phyloP scores from a whole-genome alignment of 1,140 invertebrate genomes.

The Eriocheir sinensis region DNA sequence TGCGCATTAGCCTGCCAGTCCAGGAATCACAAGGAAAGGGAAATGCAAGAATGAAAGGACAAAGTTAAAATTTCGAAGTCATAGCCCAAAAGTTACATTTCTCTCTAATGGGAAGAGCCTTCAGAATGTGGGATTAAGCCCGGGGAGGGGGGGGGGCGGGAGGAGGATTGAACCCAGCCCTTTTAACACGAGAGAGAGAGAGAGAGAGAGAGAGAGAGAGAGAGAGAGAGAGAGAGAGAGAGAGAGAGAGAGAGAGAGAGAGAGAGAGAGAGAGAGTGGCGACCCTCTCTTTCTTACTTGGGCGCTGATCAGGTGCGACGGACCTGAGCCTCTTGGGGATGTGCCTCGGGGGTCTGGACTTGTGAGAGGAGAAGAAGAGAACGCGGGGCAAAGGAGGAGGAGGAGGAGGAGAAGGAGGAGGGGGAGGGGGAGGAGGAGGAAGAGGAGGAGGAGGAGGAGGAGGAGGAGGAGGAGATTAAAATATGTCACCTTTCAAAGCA shows the following conservation, averaged over 20 bases:
- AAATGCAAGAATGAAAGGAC: not conserved
- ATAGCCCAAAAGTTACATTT: not conserved
- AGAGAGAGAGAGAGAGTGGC: not conserved
- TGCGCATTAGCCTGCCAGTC: not conserved
- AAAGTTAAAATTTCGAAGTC: constrained; percentile 1
- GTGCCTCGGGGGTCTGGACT: not conserved
- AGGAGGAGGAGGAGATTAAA: constrained; percentile 44
- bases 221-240: not conserved
- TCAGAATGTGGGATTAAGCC: constrained; percentile 6
- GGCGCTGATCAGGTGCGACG: not conserved
- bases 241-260: constrained; percentile 12
- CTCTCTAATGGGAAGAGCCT: constrained; percentile 8
- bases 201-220: not conserved
- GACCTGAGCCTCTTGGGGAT: not conserved
- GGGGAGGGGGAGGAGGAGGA: not conserved
- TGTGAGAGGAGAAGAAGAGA: too few relatives aligned
- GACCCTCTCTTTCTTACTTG: not conserved
- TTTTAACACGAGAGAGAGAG: not conserved
- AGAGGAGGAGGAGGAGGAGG: too few relatives aligned
- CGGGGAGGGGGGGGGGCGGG: not conserved
- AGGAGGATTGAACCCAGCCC: not conserved
- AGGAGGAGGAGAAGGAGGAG: not conserved
- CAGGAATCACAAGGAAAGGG: not conserved
- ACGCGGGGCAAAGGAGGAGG: not conserved
- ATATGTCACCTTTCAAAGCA: not conserved